Evolutionary conservation across 2,113 vertebrate genomes (phyloP), one percentile per base, ranked within the genome.

Genomic region (Delphinus delphis): DNA sequence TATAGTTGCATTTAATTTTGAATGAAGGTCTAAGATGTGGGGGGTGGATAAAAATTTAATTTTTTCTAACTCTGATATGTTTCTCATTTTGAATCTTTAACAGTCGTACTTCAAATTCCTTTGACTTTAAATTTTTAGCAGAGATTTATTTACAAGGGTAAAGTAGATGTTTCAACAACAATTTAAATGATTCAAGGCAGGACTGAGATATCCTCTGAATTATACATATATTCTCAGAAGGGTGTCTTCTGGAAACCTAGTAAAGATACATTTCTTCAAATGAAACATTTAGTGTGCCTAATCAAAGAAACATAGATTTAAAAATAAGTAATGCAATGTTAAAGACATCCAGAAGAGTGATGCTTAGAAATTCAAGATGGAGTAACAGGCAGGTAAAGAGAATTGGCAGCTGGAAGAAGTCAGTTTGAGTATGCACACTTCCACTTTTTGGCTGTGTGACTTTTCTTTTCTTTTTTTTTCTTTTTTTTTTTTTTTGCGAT

Each of bases 1-100:
- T 79, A 95, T 50, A 63, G 33, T 44, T 85, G 14, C 20, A 50
- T n/a, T 93, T 86, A 91, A 79, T 94, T 95, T 95, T 79, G 55
- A 94, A 86, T 62, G 33, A 14, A 87, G 38, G 25, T 33, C 47
- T 53, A 89, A 67, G 1, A 83, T 47, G 23, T 20, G 31, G 88
- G 2, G 2, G 21, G 67, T 90, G 31, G 81, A 83, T 55, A 95
- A 79, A 79, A 91, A 70, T 70, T 82, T 77, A 77, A 36, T 62
- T 71, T 92, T 87, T 93, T 76, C 11, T 44, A 70, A 93, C 21
- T 50, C 81, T 36, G 7, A 28, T 36, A 8, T 50, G 8, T 86
- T 93, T 95, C 44, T 12, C 2, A 20, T 62, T 26, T 89, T 28
- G 13, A 76, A 44, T 44, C 17, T 70, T 88, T 87, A 90, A 85